Conservation (phyloP, 2,888 invertebrate species). For the Cheilosia variabilis region DNA sequence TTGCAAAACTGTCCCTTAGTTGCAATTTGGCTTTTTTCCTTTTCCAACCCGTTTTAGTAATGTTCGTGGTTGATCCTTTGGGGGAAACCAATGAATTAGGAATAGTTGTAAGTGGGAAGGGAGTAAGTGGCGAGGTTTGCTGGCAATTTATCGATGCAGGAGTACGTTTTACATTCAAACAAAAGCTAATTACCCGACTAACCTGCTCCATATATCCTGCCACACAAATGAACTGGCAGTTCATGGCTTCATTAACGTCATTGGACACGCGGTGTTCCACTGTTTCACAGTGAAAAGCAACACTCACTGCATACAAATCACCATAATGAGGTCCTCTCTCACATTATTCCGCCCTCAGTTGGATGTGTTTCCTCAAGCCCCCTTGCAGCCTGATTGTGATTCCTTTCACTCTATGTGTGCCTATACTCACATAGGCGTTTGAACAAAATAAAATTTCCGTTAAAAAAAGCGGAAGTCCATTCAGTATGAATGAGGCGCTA, state of each 20-base stretch:
- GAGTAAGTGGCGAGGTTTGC: slow-evolving; percentile 14
- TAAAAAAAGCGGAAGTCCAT: background rate
- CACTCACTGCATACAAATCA: background rate
- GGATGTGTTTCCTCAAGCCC: background rate
- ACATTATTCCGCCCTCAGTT: background rate
- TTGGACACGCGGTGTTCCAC: background rate
- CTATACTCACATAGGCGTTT: background rate
- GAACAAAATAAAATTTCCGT: background rate
- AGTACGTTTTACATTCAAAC: no score
- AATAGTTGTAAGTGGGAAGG: slow-evolving; percentile 1
- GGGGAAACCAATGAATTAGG: slow-evolving; percentile 34
- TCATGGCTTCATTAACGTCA: slow-evolving; percentile 1
- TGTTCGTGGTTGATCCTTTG: slow-evolving; percentile 22
- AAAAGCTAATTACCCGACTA: background rate
- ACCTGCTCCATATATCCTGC: background rate
- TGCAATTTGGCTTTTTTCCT: slow-evolving; percentile 51
- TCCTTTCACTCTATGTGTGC: background rate
- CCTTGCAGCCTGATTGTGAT: background rate
- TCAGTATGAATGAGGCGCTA: background rate
- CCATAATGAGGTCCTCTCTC: slow-evolving; percentile 1
- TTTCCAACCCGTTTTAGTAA: slow-evolving; percentile 6
- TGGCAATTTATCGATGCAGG: slow-evolving; percentile 7
- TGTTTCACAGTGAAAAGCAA: background rate
- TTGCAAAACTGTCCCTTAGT: slow-evolving; percentile 63
- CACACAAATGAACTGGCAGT: background rate